A percentile compares a stretch with the other conserved stretches of the same genome.
phyloP scores from a whole-genome alignment of 2,888 invertebrate genomes.

The Pinctada fucata region DNA sequence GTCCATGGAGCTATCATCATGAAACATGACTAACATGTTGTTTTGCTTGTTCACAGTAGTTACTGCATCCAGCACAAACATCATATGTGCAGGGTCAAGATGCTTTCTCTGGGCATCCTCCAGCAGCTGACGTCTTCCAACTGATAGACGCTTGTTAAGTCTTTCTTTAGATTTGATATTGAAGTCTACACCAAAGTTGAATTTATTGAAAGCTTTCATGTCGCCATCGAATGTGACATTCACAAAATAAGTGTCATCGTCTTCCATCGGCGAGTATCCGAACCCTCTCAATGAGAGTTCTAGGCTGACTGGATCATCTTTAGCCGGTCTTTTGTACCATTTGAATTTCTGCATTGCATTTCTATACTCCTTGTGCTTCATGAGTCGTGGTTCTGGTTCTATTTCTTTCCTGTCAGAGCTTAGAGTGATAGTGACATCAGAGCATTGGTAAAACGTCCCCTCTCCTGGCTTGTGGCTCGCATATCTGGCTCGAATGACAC shows the following conservation, averaged over 20 bases:
- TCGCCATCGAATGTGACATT: conserved; percentile 19
- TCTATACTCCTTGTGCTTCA: conserved; percentile 13
- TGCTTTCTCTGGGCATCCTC: background rate
- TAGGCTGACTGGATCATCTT: background rate
- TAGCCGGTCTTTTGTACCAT: background rate
- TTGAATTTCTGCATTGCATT: conserved; percentile 3
- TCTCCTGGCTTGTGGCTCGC: conserved; percentile 63
- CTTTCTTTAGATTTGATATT: background rate
- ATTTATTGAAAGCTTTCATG: conserved; percentile 15
- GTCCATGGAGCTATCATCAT: conserved; percentile 43
- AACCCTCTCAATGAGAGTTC: conserved; percentile 41
- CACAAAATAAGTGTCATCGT: conserved; percentile 6
- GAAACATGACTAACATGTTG: conserved; percentile 42
- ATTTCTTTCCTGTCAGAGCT: background rate
- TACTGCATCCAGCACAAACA: conserved; percentile 48
- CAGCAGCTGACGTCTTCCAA: background rate
- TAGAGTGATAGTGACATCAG: conserved; percentile 49
- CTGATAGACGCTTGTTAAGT: background rate
- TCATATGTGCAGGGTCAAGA: conserved; percentile 9
- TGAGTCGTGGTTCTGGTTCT: background rate
- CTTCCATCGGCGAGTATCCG: conserved; percentile 50
- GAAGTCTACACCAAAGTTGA: conserved; percentile 48
- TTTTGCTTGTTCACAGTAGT: conserved; percentile 43
- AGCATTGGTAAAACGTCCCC: conserved; percentile 58
- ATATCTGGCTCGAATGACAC: conserved; percentile 57